These are phyloP conservation scores for Hemithea aestivaria DNA, from an alignment of 2,888 invertebrate genomes.

Conservation along the genomic window DNA sequence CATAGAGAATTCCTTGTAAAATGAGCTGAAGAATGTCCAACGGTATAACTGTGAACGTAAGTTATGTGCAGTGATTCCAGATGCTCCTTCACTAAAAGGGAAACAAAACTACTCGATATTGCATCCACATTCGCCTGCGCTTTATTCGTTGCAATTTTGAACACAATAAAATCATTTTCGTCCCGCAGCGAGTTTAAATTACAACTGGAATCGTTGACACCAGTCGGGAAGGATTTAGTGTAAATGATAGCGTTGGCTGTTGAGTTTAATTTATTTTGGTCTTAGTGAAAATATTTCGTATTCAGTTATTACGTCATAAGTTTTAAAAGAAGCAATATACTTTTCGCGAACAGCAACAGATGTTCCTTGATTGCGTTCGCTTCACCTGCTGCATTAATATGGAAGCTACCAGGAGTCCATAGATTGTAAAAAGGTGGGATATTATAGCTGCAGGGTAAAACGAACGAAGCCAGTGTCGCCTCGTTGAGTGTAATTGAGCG, in stretches of 20 bases:
- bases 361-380: slow-evolving; percentile 24
- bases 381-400: slow-evolving; percentile 32
- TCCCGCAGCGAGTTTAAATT: slow-evolving; percentile 29
- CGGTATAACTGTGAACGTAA: slow-evolving; percentile 36
- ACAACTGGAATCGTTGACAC: slow-evolving; percentile 28
- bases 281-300: slow-evolving; percentile 6
- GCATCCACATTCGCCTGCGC: slow-evolving; percentile 32
- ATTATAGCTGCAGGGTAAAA: slow-evolving; percentile 27
- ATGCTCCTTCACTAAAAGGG: slow-evolving; percentile 33
- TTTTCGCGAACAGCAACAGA: slow-evolving; percentile 18
- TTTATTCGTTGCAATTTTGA: slow-evolving; percentile 19
- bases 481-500: slow-evolving; percentile 64
- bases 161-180: slow-evolving; percentile 32
- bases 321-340: slow-evolving; percentile 14
- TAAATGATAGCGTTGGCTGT: slow-evolving; percentile 25
- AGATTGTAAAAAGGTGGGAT: slow-evolving; percentile 23
- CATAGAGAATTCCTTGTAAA: slow-evolving; percentile 44
- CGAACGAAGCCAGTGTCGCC: slow-evolving; percentile 29
- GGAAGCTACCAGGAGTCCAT: slow-evolving; percentile 23
- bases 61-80: slow-evolving; percentile 49
- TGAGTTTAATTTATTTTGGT: slow-evolving; percentile 27
- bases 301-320: slow-evolving; percentile 1
- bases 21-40: slow-evolving; percentile 40
- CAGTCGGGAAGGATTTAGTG: slow-evolving; percentile 29
- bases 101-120: slow-evolving; percentile 38